Conservation (phyloP, 2,888 invertebrate genomes). For the Frankliniella fusca region DNA sequence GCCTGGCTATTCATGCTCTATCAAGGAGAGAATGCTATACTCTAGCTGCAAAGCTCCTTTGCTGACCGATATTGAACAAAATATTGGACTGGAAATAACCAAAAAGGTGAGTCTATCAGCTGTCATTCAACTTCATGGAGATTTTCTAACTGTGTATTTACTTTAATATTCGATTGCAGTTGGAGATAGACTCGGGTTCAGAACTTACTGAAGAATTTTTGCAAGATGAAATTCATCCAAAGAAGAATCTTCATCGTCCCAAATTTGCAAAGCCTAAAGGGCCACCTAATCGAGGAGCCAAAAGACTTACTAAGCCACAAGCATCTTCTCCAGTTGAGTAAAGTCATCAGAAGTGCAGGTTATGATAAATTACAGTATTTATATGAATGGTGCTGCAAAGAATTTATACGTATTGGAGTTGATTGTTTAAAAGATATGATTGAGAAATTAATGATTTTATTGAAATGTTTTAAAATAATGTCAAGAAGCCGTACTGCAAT, state of each 20-base stretch:
- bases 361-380: neutral
- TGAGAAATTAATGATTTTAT: neutral
- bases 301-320: constrained; percentile 74
- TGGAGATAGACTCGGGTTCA: constrained; percentile 85
- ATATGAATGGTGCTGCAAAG: neutral
- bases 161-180: constrained; percentile 52
- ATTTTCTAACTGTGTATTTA: neutral
- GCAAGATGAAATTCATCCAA: constrained; percentile 91
- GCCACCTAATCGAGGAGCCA: constrained; percentile 88
- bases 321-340: neutral
- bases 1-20: constrained; percentile 93
- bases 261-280: constrained; percentile 97
- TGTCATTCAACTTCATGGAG: constrained; percentile 28
- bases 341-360: too few relatives aligned
- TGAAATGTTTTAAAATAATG: neutral
- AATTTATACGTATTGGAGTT: neutral
- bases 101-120: constrained; percentile 69
- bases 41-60: constrained; percentile 95
- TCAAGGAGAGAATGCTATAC: constrained; percentile 97
- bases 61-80: constrained; percentile 69
- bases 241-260: constrained; percentile 77
- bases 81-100: constrained; percentile 69
- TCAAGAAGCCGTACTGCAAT: neutral
- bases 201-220: constrained; percentile 88
- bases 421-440: neutral